phyloP scores from a whole-genome alignment of 2,797 vertebrate genomes.

The Geotrypetes seraphini region DNA sequence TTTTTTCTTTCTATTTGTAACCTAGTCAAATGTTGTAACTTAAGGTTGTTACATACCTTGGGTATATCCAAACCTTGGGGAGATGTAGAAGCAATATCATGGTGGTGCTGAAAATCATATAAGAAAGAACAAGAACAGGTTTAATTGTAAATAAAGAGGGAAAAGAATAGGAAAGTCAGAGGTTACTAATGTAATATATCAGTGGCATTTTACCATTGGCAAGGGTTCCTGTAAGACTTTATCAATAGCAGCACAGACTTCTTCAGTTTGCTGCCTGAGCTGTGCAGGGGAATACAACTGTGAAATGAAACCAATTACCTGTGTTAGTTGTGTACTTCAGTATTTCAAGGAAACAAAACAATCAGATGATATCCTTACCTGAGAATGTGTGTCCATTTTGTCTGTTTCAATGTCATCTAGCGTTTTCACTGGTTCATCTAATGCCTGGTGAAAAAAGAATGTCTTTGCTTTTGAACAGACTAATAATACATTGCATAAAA shows the following conservation, averaged over 20 bases:
- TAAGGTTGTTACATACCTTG: too few relatives aligned
- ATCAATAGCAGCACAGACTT: constrained; percentile 85
- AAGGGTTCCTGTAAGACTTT: constrained; percentile 71
- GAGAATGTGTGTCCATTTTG: constrained; percentile 52
- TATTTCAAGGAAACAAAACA: background rate
- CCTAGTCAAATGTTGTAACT: too few relatives aligned
- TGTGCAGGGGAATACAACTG: constrained; percentile 85
- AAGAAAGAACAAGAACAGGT: too few relatives aligned
- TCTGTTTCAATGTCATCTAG: constrained; percentile 21
- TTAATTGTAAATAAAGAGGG: too few relatives aligned
- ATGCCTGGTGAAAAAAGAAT: constrained; percentile 44
- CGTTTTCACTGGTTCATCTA: constrained; percentile 52
- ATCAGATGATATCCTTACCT: constrained; percentile 65
- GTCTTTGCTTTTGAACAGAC: constrained; percentile 7
- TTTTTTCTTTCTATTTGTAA: too few relatives aligned
- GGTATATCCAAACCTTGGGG: too few relatives aligned
- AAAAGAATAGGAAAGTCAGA: too few relatives aligned
- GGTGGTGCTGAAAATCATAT: too few relatives aligned
- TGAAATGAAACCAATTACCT: constrained; percentile 21
- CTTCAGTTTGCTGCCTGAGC: constrained; percentile 81
- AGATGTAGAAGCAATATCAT: too few relatives aligned
- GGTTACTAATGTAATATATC: too few relatives aligned
- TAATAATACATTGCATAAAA: background rate
- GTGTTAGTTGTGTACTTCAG: constrained; percentile 9
- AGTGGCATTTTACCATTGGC: constrained; percentile 73